These are phyloP conservation scores for Tetrax tetrax DNA, from an alignment of 2,113 vertebrate species.

Conservation along the genomic window DNA sequence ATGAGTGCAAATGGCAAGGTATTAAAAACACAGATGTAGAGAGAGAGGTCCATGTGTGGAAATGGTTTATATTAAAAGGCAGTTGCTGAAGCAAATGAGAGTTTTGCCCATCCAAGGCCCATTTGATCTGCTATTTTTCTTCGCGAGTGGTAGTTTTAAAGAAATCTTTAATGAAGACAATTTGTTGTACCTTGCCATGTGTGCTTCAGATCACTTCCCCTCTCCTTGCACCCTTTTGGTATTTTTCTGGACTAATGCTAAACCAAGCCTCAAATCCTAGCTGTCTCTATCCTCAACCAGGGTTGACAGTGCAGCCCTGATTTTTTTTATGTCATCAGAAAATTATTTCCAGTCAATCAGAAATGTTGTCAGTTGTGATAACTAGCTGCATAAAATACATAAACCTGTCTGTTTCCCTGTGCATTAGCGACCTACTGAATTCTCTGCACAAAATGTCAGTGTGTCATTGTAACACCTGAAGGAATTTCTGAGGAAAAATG, in stretches of 20 bases:
- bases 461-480: not conserved
- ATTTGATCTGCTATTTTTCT: not conserved
- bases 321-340: not conserved
- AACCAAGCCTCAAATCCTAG: not conserved
- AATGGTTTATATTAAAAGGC: constrained; percentile 13
- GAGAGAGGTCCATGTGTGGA: constrained; percentile 2
- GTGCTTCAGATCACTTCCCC: not conserved
- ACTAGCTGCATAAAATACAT: not conserved
- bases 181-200: not conserved
- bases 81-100: not conserved
- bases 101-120: not conserved
- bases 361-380: not conserved
- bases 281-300: fast-evolving
- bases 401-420: not conserved
- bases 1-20: constrained; percentile 34
- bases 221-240: not conserved
- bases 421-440: not conserved
- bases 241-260: not conserved
- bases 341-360: not conserved
- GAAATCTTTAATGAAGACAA: not conserved
- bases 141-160: not conserved
- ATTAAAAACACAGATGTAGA: constrained; percentile 45
- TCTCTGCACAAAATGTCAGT: not conserved
- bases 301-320: not conserved
- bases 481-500: not conserved